Evolutionary conservation across 2,888 invertebrate genomes (phyloP).

Genomic region (Meiosimyza decipiens): DNA sequence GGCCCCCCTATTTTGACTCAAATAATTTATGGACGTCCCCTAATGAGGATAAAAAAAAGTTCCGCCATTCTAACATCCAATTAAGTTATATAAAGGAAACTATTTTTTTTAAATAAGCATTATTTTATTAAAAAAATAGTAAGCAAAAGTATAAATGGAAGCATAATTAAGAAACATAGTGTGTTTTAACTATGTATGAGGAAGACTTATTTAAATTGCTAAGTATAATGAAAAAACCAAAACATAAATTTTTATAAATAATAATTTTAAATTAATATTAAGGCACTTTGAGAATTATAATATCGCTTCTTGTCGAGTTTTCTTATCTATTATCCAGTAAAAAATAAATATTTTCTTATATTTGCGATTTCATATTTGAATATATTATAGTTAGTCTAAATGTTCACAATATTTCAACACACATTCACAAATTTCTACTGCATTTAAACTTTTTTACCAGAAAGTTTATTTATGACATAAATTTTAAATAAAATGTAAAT

Average conservation of each 20-base stretch:
- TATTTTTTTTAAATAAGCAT: constrained; percentile 46
- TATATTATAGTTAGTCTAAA: constrained; percentile 30
- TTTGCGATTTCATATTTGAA: constrained; percentile 28
- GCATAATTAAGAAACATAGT: constrained; percentile 26
- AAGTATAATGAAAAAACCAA: constrained; percentile 6
- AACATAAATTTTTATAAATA: constrained; percentile 34
- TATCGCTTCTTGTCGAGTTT: constrained; percentile 40
- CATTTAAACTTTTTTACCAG: constrained; percentile 34
- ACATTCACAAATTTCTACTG: constrained; percentile 38
- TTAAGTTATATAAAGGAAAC: constrained; percentile 37
- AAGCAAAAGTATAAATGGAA: constrained; percentile 34
- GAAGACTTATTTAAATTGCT: constrained; percentile 27
- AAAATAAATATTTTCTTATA: constrained; percentile 39
- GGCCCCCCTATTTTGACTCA: too few relatives aligned
- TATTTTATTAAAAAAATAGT: constrained; percentile 46
- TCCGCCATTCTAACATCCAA: too few relatives aligned
- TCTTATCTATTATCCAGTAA: constrained; percentile 31
- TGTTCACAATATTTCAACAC: constrained; percentile 32
- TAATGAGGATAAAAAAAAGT: constrained; percentile 38
- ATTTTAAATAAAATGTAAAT: not conserved
- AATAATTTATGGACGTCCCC: too few relatives aligned
- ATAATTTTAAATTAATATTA: constrained; percentile 37
- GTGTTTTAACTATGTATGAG: constrained; percentile 11
- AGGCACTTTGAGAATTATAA: constrained; percentile 46
- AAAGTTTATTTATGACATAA: constrained; percentile 31